Evolutionary conservation across 2,888 invertebrate species (phyloP).

Genomic region (Sinodicranocentrus sp.): DNA sequence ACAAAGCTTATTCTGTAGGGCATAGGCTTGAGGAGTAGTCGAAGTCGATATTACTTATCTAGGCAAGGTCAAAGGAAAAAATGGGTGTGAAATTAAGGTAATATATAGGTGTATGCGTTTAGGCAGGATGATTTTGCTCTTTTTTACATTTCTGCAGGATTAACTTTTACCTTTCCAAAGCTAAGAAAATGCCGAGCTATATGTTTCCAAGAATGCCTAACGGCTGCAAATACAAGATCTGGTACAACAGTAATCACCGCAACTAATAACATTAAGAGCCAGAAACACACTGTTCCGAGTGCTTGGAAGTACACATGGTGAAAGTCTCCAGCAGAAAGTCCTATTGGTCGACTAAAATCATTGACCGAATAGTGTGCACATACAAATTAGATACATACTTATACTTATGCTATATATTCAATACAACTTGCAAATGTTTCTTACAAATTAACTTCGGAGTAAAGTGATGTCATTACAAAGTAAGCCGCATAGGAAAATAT

Average conservation of each 20-base stretch:
- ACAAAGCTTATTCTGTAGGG: neutral
- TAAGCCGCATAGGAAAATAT: constrained; percentile 82
- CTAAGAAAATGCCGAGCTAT: constrained; percentile 45
- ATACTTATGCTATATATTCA: no score
- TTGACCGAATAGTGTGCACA: no score
- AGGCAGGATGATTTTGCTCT: no score
- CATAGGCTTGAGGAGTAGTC: neutral
- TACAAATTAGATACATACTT: no score
- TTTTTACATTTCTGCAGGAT: no score
- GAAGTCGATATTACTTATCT: neutral
- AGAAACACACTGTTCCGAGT: constrained; percentile 82
- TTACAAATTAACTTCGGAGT: constrained; percentile 81
- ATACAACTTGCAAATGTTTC: no score
- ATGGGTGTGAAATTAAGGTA: no score
- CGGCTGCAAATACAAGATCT: constrained; percentile 78
- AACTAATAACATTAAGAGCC: constrained; percentile 81
- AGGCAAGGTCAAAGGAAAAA: no score
- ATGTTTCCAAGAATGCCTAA: constrained; percentile 57
- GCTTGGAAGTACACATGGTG: constrained; percentile 81
- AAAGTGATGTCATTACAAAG: constrained; percentile 81
- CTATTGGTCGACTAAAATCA: constrained; percentile 20
- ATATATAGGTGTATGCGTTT: no score
- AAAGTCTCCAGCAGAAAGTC: constrained; percentile 58
- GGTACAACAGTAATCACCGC: constrained; percentile 82
- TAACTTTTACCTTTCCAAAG: constrained; percentile 1